Conservation (phyloP, 2,888 invertebrate genomes). For the Antheraea yamamai region DNA sequence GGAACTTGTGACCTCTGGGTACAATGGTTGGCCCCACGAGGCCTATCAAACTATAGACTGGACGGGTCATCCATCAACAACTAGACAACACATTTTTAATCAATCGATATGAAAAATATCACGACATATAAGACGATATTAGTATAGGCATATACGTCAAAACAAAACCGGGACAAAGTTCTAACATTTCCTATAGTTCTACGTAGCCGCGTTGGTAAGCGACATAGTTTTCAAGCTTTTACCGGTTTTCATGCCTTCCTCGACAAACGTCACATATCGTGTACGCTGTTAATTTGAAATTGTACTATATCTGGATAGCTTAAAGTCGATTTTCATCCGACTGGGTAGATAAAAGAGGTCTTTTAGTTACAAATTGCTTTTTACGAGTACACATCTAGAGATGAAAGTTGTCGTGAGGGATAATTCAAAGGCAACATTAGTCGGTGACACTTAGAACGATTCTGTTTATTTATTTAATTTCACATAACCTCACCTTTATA, state of each 20-base stretch:
- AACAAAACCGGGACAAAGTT: conserved; percentile 27
- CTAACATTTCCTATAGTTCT: conserved; percentile 40
- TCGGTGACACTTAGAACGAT: background rate
- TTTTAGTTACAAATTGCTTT: conserved; percentile 49
- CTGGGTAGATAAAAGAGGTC: conserved; percentile 32
- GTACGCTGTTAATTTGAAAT: conserved; percentile 23
- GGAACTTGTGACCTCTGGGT: too few species aligned
- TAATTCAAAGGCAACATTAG: background rate
- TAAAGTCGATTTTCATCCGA: conserved; percentile 29
- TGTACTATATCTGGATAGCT: conserved; percentile 23
- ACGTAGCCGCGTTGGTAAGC: conserved; percentile 25
- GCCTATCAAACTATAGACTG: background rate
- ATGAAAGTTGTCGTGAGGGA: conserved; percentile 40
- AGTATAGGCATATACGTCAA: background rate
- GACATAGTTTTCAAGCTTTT: conserved; percentile 33
- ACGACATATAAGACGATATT: too few species aligned
- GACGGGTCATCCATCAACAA: too few species aligned
- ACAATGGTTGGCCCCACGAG: too few species aligned
- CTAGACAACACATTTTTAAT: too few species aligned
- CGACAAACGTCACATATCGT: background rate
- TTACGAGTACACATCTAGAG: conserved; percentile 43
- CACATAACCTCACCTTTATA: too few species aligned
- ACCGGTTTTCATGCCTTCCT: conserved; percentile 18
- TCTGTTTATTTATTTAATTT: background rate
- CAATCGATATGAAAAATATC: too few species aligned